These are phyloP conservation scores for Diadromus collaris DNA, from an alignment of 2,888 invertebrate genomes.

Conservation along the genomic window DNA sequence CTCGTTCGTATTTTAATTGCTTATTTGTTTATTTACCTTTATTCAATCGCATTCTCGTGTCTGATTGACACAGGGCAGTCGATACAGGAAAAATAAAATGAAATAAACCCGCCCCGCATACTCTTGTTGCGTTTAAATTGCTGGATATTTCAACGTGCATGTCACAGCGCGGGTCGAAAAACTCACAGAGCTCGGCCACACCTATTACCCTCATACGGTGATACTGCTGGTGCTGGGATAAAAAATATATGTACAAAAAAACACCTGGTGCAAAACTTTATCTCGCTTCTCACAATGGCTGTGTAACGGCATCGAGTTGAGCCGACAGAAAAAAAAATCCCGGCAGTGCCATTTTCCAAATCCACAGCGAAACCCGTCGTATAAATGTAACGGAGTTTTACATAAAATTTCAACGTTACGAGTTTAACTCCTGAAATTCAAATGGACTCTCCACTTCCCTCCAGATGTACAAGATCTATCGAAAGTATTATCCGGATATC, in stretches of 20 bases:
- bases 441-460: background rate
- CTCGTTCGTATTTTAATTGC: constrained; percentile 8
- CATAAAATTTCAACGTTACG: background rate
- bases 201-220: constrained; percentile 57
- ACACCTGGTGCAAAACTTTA: constrained; percentile 26
- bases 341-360: constrained; percentile 33
- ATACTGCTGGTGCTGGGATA: constrained; percentile 35
- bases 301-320: constrained; percentile 6
- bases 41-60: constrained; percentile 39
- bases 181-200: constrained; percentile 45
- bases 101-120: constrained; percentile 24
- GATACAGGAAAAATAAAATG: constrained; percentile 27
- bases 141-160: constrained; percentile 20
- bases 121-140: constrained; percentile 45
- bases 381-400: constrained; percentile 16
- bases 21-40: constrained; percentile 41
- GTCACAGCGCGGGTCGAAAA: constrained; percentile 54
- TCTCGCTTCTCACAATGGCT: constrained; percentile 38
- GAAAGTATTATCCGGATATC: constrained; percentile 54
- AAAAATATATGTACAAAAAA: constrained; percentile 24
- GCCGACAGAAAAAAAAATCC: background rate
- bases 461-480: constrained; percentile 42
- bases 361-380: constrained; percentile 5
- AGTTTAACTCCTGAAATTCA: background rate
- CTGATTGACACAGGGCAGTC: constrained; percentile 28